Percentiles rank a stretch among this genome's conserved stretches.
These are phyloP conservation scores for Oligia strigilis DNA, from an alignment of 2,888 invertebrate genomes.

Conservation along the genomic window DNA sequence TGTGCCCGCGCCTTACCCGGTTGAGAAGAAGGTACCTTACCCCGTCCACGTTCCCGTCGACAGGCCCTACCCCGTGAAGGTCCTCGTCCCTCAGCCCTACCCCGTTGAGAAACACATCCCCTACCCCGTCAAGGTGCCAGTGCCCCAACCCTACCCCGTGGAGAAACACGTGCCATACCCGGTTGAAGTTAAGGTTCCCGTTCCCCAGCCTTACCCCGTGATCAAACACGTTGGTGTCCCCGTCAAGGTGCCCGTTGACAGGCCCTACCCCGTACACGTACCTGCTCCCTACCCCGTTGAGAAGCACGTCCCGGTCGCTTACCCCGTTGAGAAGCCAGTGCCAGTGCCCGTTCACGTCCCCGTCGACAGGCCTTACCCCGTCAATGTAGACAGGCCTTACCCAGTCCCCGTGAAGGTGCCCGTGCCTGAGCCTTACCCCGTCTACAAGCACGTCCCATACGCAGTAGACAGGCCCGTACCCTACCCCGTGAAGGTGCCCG, in stretches of 20 bases:
- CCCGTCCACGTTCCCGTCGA: constrained; percentile 93
- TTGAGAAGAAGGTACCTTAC: constrained; percentile 94
- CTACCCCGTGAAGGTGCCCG: constrained; percentile 92
- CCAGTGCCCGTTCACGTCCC: constrained; percentile 92
- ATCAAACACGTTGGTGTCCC: constrained; percentile 92
- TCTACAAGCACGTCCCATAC: constrained; percentile 92
- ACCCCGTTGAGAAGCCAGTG: constrained; percentile 92
- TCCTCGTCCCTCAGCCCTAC: constrained; percentile 94
- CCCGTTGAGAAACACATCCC: constrained; percentile 94
- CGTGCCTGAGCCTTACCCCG: constrained; percentile 91
- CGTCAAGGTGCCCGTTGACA: constrained; percentile 93
- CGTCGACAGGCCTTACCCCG: constrained; percentile 91
- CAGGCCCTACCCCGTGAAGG: constrained; percentile 95
- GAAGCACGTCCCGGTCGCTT: constrained; percentile 91
- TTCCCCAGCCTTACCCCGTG: constrained; percentile 94
- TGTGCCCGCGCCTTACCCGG: constrained; percentile 94
- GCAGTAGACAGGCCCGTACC: constrained; percentile 91
- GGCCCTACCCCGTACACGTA: constrained; percentile 93
- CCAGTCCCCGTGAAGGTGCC: constrained; percentile 91
- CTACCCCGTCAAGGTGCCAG: constrained; percentile 94
- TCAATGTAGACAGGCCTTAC: constrained; percentile 88
- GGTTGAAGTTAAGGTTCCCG: constrained; percentile 93
- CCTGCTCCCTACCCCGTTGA: constrained; percentile 91
- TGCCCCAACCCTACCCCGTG: constrained; percentile 94
- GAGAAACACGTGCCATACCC: constrained; percentile 94